phyloP scores from a whole-genome alignment of 2,888 invertebrate genomes.

The Octodonta nipae region DNA sequence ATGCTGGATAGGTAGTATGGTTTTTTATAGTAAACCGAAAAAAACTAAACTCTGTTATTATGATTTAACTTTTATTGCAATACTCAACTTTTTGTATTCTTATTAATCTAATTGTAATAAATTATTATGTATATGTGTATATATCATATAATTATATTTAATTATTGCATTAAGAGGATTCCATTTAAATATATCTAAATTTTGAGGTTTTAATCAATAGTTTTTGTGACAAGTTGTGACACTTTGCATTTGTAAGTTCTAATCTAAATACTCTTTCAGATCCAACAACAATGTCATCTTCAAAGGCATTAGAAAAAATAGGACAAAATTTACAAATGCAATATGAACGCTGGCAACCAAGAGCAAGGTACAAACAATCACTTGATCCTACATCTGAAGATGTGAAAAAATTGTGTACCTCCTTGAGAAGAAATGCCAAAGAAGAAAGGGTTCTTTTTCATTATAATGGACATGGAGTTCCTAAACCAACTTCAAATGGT shows the following conservation, averaged over 20 bases:
- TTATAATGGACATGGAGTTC: conserved; percentile 99
- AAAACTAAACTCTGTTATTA: too few species aligned
- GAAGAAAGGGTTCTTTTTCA: conserved; percentile 97
- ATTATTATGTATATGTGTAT: too few species aligned
- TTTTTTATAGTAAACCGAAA: too few species aligned
- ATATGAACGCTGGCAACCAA: conserved; percentile 97
- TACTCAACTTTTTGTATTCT: too few species aligned
- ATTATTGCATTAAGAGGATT: too few species aligned
- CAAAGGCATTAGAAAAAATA: conserved; percentile 85
- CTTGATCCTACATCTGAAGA: conserved; percentile 96
- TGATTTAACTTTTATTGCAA: too few species aligned
- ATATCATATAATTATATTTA: too few species aligned
- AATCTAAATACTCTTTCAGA: conserved; percentile 47
- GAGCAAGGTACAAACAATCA: conserved; percentile 92
- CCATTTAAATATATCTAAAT: too few species aligned
- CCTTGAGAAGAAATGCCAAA: conserved; percentile 88
- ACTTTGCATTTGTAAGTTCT: too few species aligned
- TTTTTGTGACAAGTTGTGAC: too few species aligned
- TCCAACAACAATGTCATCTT: conserved; percentile 75
- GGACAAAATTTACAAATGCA: conserved; percentile 85
- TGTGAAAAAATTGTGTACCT: conserved; percentile 90
- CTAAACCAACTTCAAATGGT: conserved; percentile 92
- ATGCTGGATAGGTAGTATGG: conserved; percentile 92
- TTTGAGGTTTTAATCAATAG: too few species aligned
- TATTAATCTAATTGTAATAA: too few species aligned